Conservation (phyloP, 2,797 vertebrate species). For the Coranthus polyacanthus region DNA sequence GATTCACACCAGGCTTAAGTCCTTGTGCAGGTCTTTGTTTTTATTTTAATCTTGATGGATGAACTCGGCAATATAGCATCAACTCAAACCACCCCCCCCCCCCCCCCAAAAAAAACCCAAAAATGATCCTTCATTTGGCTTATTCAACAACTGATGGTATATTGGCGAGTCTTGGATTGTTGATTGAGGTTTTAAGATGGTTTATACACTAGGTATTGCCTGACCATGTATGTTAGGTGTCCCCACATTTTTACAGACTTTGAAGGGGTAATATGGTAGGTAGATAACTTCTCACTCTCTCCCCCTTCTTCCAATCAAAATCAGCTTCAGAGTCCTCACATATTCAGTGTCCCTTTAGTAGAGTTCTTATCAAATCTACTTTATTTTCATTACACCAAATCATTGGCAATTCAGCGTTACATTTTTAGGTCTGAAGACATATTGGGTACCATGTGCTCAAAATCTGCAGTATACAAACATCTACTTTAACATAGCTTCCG, state of each 20-base stretch:
- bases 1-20: slow-evolving; percentile 35
- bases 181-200: slow-evolving; percentile 5
- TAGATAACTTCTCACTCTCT: no score
- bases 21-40: neutral
- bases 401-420: neutral
- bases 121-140: neutral
- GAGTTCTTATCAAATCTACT: no score
- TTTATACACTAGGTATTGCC: neutral
- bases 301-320: no score
- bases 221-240: no score
- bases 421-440: slow-evolving; percentile 15
- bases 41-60: neutral
- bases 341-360: no score
- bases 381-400: neutral
- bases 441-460: neutral
- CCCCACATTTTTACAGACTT: no score
- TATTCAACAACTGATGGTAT: neutral
- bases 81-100: no score
- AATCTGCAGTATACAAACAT: neutral
- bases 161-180: slow-evolving; percentile 6
- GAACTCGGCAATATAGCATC: slow-evolving; percentile 28
- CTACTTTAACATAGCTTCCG: neutral
- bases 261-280: no score
- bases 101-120: no score
- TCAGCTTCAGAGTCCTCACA: no score